These are phyloP conservation scores for Loriculus beryllinus DNA, from an alignment of 2,797 vertebrate genomes.

Conservation along the genomic window DNA sequence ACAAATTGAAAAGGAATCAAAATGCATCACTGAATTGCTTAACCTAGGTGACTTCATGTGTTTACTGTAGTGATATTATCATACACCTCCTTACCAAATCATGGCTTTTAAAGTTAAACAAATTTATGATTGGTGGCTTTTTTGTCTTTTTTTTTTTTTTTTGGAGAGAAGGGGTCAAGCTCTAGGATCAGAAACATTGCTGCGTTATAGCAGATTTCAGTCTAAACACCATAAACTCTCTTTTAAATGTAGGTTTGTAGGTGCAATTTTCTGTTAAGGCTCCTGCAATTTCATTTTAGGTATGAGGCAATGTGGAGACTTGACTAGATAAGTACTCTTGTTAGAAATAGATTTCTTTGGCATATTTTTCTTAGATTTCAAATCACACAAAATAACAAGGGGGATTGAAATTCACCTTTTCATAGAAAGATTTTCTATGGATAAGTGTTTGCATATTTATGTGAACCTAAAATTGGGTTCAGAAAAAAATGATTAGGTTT, in stretches of 20 bases:
- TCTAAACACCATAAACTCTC: background rate
- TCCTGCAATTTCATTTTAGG: background rate
- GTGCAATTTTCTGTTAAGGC: background rate
- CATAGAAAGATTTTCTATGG: background rate
- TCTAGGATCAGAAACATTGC: background rate
- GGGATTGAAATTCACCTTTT: background rate
- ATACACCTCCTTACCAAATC: background rate
- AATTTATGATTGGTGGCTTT: rapidly evolving
- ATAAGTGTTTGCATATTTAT: background rate
- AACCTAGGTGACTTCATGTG: background rate
- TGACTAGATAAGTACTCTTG: background rate
- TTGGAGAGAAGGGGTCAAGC: background rate
- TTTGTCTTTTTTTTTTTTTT: background rate
- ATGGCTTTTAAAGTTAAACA: background rate
- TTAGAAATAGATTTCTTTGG: background rate
- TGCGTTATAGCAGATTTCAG: background rate
- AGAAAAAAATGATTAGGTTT: background rate
- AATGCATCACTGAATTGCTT: background rate
- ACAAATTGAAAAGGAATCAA: background rate
- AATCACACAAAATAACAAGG: background rate
- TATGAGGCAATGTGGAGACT: background rate
- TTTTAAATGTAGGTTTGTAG: background rate
- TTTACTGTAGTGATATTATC: background rate
- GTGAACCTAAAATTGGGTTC: background rate
- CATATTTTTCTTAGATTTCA: background rate